Evolutionary conservation across 64 coral and sea anemone genomes (phyloP), one percentile per base, ranked within the genome.

Genomic region (Dendronephthya gigantea): DNA sequence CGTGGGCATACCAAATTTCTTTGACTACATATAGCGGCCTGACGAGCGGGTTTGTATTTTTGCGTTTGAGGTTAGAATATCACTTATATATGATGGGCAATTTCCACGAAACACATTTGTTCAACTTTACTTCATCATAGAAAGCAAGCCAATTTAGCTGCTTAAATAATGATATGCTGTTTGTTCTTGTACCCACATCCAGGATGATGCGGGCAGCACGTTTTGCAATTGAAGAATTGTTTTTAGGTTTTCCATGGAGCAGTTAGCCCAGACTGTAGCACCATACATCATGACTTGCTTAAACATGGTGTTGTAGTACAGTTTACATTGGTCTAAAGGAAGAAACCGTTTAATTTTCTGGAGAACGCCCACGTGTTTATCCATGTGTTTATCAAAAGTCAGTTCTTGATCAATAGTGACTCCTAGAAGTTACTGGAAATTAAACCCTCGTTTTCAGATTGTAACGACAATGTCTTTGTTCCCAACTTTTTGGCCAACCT

Each of bases 131-230:
- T 62, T 62, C 55, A 22, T 62, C 55, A 62, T 62, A 23, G 17
- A 62, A 62, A 62, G 55, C 55, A 62, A 62, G 55, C 55, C 55
- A 62, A 62, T 62, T 62, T 62, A 62, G 55, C 55, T 62, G 55
- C 55, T 62, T 62, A 62, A 62, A 17, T 22, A 62, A 62, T 62
- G 55, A 13, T 62, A 62, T 23, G 55, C 55, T 62, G 55, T 62
- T 62, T 62, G 10, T 22, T 22, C 10, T 62, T 62, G 55, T 62
- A 62, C 55, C 55, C 12, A 22, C 55, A 62, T 62, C 55, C 10
- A 62, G 17, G 0, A 62, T 62, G 17, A 62, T 62, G 17, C 55
- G 55, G 10, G 55, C 55, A 62, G 55, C 55, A 62, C 55, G 55
- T 62, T 62, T 62, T 62, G 55, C 17, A 62, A 62, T 62, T 23